Base-by-base conservation (phyloP, 2,888 invertebrate genomes). In the Metallyticus violacea region DNA sequence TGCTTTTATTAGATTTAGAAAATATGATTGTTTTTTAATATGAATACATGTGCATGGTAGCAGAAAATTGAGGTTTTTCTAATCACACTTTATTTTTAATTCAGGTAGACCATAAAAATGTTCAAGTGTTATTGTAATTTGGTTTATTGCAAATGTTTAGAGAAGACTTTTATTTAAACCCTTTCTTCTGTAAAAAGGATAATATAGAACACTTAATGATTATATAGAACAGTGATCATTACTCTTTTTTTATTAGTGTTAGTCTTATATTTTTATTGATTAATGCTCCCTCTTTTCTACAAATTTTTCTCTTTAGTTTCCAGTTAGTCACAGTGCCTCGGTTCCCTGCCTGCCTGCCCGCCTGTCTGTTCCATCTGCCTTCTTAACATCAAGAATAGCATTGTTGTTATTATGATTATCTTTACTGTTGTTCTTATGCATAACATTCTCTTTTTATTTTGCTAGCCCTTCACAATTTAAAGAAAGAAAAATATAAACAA, bases 241-340 rank as follows among this genome's bases (percentile, higher is more conserved):
- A 62, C 15, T 62, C 22, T 62, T 9, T 7, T 62, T 62, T 62
- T 62, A 62, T 62, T 62, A 62, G 40, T 62, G 22, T 62, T 62
- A 62, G 15, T 62, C 22, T 62, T 62, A 9, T 15, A 62, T 62
- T 62, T 62, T 62, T 62, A 62, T 62, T 62, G 15, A 62, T 62
- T 62, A 62, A 62, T 62, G 40, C 40, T 62, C 40, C 40, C 40
- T 62, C 40, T 62, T 30, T 30, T 30, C 28, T 30, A 30, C 25
- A n/a, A n/a, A 30, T 81, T 30, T 30, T 81, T 30, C 81, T 80
- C 26, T 85, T 85, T 85, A 80, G 85, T 85, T 87, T 87, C 79
- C 86, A 87, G 86, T 87, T 87, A 85, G n/a, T 62, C 40, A 62
- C 40, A 62, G 80, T 86, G 85, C 86, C 86, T 86, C 87, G 87